A percentile compares a stretch with the other conserved stretches of the same genome.
These are phyloP conservation scores for Nanorana parkeri DNA, from an alignment of 2,113 vertebrate genomes.

Conservation along the genomic window DNA sequence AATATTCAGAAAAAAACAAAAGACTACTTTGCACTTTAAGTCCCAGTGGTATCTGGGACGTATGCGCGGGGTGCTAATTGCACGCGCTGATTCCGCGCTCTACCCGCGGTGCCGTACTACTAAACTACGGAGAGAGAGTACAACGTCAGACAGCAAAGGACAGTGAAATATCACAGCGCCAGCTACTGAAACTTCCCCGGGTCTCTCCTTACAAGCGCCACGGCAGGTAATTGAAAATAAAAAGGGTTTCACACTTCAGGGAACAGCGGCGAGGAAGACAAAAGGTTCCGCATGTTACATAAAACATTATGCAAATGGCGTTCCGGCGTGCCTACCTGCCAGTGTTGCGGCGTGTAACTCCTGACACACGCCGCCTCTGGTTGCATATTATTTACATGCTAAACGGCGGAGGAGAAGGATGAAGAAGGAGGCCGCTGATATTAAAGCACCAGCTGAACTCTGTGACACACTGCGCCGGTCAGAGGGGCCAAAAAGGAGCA, in stretches of 20 bases:
- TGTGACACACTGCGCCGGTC: no score
- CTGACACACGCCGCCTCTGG: slow-evolving; percentile 14
- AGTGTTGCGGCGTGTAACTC: slow-evolving; percentile 24
- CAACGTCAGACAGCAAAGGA: not conserved
- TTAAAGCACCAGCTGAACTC: not conserved
- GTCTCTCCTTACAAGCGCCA: slow-evolving; percentile 8
- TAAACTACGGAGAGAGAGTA: not conserved
- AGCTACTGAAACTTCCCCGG: not conserved
- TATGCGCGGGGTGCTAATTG: no score
- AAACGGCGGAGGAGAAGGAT: not conserved
- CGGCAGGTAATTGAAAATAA: slow-evolving; percentile 21
- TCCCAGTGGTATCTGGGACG: no score
- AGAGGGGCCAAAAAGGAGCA: no score
- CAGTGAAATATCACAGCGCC: not conserved
- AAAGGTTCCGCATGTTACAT: not conserved
- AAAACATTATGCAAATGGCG: slow-evolving; percentile 35
- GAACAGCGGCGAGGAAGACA: slow-evolving; percentile 21
- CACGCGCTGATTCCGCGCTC: no score
- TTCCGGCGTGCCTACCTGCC: slow-evolving; percentile 3
- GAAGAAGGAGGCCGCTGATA: not conserved
- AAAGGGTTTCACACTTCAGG: slow-evolving; percentile 18
- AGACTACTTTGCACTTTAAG: no score
- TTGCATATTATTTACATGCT: slow-evolving; percentile 21
- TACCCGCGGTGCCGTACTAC: no score
- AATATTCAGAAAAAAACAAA: no score